Percentiles rank a stretch among this genome's conserved stretches.
These are phyloP conservation scores for Glaucidium brasilianum DNA, from an alignment of 2,113 vertebrate genomes.

Conservation along the genomic window DNA sequence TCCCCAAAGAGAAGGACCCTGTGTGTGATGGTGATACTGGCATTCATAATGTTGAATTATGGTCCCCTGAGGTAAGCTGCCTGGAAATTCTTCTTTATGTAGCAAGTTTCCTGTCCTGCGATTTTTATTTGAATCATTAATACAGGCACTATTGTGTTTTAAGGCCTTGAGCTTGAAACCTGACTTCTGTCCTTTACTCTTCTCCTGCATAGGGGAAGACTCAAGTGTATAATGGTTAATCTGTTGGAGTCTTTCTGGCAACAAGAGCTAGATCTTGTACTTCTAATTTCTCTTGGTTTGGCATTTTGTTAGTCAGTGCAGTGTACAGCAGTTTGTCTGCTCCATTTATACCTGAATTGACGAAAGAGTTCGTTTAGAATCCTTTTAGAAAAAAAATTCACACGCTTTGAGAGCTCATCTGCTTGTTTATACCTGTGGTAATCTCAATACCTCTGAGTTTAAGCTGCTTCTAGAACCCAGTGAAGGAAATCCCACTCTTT, in stretches of 20 bases:
- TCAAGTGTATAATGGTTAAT: neutral
- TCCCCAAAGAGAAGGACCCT: constrained; percentile 87
- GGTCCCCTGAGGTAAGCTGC: constrained; percentile 83
- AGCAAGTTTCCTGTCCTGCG: neutral
- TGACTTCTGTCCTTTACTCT: neutral
- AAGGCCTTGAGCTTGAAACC: neutral
- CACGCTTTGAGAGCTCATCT: neutral
- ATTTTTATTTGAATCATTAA: neutral
- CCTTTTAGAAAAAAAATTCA: neutral
- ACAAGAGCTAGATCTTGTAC: neutral
- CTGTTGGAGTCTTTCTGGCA: neutral
- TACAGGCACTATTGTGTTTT: neutral
- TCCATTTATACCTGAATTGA: neutral
- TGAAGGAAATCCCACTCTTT: neutral
- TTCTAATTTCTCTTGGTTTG: neutral
- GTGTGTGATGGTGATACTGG: constrained; percentile 88
- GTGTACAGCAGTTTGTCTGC: neutral
- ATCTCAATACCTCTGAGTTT: neutral
- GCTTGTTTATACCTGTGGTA: neutral
- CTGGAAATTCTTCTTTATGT: neutral
- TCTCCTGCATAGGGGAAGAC: neutral
- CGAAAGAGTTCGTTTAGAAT: neutral
- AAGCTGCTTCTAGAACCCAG: neutral
- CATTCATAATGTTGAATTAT: constrained; percentile 84
- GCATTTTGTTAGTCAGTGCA: neutral